phyloP scores from a whole-genome alignment of 2,888 invertebrate genomes.

The Rhyacophila evoluta region DNA sequence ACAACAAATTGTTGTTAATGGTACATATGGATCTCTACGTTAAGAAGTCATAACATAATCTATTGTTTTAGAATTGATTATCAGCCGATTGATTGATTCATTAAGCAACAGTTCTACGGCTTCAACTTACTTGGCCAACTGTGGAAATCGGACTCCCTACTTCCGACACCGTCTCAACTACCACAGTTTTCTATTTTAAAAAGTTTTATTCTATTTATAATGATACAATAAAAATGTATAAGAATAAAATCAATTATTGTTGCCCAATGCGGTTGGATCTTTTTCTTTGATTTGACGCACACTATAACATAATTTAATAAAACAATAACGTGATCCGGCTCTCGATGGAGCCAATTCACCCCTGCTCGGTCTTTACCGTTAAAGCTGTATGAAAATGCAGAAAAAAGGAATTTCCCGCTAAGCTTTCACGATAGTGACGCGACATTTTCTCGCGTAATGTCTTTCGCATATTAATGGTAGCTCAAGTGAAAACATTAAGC shows the following conservation, averaged over 20 bases:
- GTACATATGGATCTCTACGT: too few relatives aligned
- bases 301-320: background rate
- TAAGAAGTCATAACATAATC: too few relatives aligned
- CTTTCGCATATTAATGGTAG: slow-evolving; percentile 29
- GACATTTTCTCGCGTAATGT: slow-evolving; percentile 29
- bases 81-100: too few relatives aligned
- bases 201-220: too few relatives aligned
- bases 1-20: too few relatives aligned
- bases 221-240: too few relatives aligned
- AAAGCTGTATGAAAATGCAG: slow-evolving; percentile 23
- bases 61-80: too few relatives aligned
- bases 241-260: background rate
- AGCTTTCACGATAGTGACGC: slow-evolving; percentile 25
- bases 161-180: too few relatives aligned
- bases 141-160: too few relatives aligned
- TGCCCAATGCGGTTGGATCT: background rate
- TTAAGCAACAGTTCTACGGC: too few relatives aligned
- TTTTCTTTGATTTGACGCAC: background rate
- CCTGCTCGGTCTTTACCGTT: slow-evolving; percentile 16
- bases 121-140: too few relatives aligned
- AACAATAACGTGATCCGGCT: slow-evolving; percentile 10
- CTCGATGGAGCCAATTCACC: background rate
- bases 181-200: too few relatives aligned
- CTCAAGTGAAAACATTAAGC: slow-evolving; percentile 34
- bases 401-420: slow-evolving; percentile 19